These are phyloP conservation scores for Kryptolebias marmoratus DNA, from an alignment of 2,113 vertebrate genomes.

Conservation along the genomic window DNA sequence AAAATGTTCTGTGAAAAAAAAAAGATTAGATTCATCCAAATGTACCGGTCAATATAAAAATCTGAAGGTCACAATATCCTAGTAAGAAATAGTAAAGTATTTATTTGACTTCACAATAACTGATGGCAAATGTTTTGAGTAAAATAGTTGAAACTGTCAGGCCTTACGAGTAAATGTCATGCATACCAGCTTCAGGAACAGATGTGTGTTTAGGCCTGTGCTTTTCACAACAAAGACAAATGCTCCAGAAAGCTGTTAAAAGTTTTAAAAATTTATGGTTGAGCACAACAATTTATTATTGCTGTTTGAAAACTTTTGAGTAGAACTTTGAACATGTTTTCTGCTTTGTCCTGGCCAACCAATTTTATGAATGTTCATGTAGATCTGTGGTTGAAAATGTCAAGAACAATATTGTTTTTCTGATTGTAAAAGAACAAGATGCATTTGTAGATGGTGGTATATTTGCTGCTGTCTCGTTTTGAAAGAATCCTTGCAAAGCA, in stretches of 20 bases:
- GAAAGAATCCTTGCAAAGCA: slow-evolving; percentile 10
- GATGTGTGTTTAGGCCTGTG: neutral
- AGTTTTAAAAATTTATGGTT: neutral
- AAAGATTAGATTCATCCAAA: slow-evolving; percentile 53
- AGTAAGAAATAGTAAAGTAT: neutral
- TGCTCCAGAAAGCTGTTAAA: too few relatives aligned
- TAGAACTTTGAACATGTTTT: neutral
- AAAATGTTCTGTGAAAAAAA: slow-evolving; percentile 33
- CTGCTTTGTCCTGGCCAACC: neutral
- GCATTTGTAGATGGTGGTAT: slow-evolving; percentile 22
- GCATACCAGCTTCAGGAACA: neutral
- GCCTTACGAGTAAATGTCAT: neutral
- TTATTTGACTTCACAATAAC: neutral
- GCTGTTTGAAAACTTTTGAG: neutral
- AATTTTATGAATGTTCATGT: neutral
- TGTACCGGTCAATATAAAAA: slow-evolving; percentile 32
- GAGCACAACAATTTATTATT: neutral
- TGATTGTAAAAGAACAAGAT: slow-evolving; percentile 16
- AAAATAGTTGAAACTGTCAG: neutral
- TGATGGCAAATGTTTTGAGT: neutral
- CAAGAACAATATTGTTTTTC: neutral
- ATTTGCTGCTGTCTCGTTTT: slow-evolving; percentile 25
- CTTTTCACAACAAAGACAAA: neutral
- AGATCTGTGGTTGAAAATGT: neutral
- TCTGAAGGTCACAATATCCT: slow-evolving; percentile 38